A percentile compares a stretch with the other conserved stretches of the same genome.
phyloP scores from a whole-genome alignment of 53 echinoderm and acorn worm species.

The Echinarachnius parma region DNA sequence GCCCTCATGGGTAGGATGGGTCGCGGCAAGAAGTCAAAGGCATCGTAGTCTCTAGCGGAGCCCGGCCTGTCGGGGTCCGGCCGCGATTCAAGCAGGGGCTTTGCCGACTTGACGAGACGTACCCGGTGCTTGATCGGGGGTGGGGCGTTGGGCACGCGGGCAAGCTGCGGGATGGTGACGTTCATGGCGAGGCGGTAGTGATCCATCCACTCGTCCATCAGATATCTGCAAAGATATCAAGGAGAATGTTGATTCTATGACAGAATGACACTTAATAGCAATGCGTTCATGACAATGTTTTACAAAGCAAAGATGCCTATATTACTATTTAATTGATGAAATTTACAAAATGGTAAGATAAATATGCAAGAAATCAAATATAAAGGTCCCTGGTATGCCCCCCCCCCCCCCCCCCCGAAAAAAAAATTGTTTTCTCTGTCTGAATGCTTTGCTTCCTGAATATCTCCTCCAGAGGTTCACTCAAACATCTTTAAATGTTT shows the following conservation, averaged over 20 bases:
- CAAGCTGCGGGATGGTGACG: slow-evolving; percentile 65
- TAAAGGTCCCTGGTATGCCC: too few species aligned
- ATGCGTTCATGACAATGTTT: too few species aligned
- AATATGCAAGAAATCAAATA: too few species aligned
- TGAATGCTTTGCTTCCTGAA: too few species aligned
- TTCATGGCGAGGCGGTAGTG: slow-evolving; percentile 82
- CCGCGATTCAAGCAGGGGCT: slow-evolving; percentile 54
- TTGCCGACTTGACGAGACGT: slow-evolving; percentile 79
- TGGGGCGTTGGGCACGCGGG: slow-evolving; percentile 34
- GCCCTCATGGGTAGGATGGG: slow-evolving; percentile 34
- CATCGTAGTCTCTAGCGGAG: neutral
- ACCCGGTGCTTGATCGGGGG: slow-evolving; percentile 34
- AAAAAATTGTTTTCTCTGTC: too few species aligned
- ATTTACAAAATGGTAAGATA: too few species aligned
- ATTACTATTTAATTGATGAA: too few species aligned
- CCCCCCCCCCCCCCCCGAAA: too few species aligned
- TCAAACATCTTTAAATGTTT: neutral
- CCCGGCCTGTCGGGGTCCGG: slow-evolving; percentile 3
- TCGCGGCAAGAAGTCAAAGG: neutral
- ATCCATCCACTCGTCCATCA: slow-evolving; percentile 93
- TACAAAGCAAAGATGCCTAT: too few species aligned
- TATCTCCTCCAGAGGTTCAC: too few species aligned
- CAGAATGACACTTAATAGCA: too few species aligned
- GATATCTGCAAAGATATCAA: slow-evolving; percentile 38
- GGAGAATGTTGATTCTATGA: too few species aligned